Base-by-base conservation (phyloP, 1,140 invertebrate species). In the Ganaspis sp. region DNA sequence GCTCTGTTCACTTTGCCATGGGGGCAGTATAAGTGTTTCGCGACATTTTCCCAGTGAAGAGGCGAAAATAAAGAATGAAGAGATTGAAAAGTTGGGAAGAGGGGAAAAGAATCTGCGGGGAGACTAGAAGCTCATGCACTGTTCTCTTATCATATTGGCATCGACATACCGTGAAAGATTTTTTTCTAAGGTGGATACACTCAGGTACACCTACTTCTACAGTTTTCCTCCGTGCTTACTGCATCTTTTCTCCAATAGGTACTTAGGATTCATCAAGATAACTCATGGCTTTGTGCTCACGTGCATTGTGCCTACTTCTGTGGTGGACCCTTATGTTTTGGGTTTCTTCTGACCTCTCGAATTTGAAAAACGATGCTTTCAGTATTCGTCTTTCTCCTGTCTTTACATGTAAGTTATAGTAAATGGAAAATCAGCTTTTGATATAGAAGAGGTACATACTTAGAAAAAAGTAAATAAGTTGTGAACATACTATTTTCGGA, bases 211-310 rank as follows among this genome's bases (percentile, higher is more conserved):
- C 45, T 34, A 21, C 8, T 38, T 34, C 29, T 6, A 64, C 69
- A 38, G 42, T 70, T 29, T 76, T 70, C 17, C 54, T 72, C 69
- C 69, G 69, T 79, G 74, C 74, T 72, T 77, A 78, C 76, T 64
- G 76, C 76, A 84, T 86, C 83, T 85, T 81, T 79, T 80, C 84
- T 85, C 86, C 83, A 87, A 88, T 80, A 80, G 85, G 87, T 87
- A 88, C 88, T 89, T 85, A 83, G 83, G 87, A 86, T 89, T 88
- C 88, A 89, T 89, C 88, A 89, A 89, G 88, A 89, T 89, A 89
- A 85, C 86, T 83, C 49, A 80, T 81, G 81, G 82, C 84, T 86
- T 87, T 87, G 86, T 87, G 84, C 70, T 38, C 76, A 58, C 69
- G 58, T 74, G 85, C 79, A 85, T 85, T 85, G 83, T 86, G 72